A percentile compares a stretch with the other conserved stretches of the same genome.
phyloP scores from a whole-genome alignment of 2,113 vertebrate species.

The Syngnathoides biaculeatus region DNA sequence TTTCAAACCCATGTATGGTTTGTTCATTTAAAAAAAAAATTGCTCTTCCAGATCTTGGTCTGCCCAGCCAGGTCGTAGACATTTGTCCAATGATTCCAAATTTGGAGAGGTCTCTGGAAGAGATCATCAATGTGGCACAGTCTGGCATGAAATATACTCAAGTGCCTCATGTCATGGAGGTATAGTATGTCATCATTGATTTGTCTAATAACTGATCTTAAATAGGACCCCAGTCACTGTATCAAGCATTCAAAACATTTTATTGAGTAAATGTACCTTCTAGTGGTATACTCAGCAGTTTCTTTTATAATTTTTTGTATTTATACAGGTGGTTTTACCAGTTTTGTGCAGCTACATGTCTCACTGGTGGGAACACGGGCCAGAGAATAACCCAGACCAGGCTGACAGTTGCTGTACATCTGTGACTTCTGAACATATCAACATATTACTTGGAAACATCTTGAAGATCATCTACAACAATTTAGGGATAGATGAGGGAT shows the following conservation, averaged over 20 bases:
- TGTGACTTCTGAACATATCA: conserved; percentile 91
- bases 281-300: background rate
- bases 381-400: conserved; percentile 76
- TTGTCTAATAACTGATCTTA: background rate
- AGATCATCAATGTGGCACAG: conserved; percentile 90
- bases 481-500: conserved; percentile 90
- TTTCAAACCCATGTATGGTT: too few relatives aligned
- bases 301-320: background rate
- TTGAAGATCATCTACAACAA: conserved; percentile 97
- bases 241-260: background rate
- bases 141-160: conserved; percentile 91
- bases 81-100: conserved; percentile 85
- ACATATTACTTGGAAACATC: conserved; percentile 90
- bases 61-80: conserved; percentile 82
- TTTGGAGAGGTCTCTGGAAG: conserved; percentile 85
- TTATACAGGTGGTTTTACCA: conserved; percentile 80
- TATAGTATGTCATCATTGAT: conserved; percentile 9
- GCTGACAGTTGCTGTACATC: conserved; percentile 84
- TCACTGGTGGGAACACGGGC: conserved; percentile 94
- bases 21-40: background rate
- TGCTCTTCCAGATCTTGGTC: conserved; percentile 70
- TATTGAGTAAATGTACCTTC: background rate
- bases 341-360: conserved; percentile 97
- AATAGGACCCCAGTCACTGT: background rate
- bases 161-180: conserved; percentile 95